Base-by-base conservation (phyloP, 2,797 vertebrate genomes). In the Pagetopsis macropterus region DNA sequence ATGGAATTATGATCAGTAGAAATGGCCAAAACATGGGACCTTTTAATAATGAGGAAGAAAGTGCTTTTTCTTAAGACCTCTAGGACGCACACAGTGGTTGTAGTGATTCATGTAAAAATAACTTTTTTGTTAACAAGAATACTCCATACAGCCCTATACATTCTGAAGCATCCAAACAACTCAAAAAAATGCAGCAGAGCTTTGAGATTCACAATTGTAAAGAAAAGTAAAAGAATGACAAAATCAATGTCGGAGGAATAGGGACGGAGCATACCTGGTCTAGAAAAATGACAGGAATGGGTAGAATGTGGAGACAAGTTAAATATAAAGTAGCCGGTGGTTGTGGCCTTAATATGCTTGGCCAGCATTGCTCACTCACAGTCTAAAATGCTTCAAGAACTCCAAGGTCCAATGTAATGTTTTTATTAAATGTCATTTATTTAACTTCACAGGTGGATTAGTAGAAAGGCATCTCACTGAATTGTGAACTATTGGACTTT, bases 231-330 rank as follows among this genome's bases (percentile, higher is more conserved):
- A 43, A 50, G 37, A 49, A 67, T 6, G 15, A 19, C 12, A 12
- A 27, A 37, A 23, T 8, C 13, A 7, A 0, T n/a, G 40, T 23
- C 40, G 40, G 64, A 31, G 46, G 33, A 61, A 13, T 12, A 23
- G 12, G 15, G 74, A 59, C 19, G 17, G 11, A 50, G 41, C n/a
- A 14, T 43, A 65, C 64, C 65, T 69, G 49, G 4, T 43, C 64
- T 23, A 54, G 12, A 66, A 60, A 54, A 50, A 75, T 84, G 71
- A 51, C 2, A 8, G 55, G 74, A 75, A 84, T 78, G 59, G 2
- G 56, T 62, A 46, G 79, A 77, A 82, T 82, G 75, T 57, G 54
- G 27, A 50, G 21, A 43, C 9, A 13, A 15, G 37, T 59, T 57
- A 8, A 41, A 55, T 62, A 60, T 70, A 61, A 70, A 45, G 13